Evolutionary conservation across 2,113 vertebrate genomes (phyloP).

Genomic region (Pygoscelis antarcticus): DNA sequence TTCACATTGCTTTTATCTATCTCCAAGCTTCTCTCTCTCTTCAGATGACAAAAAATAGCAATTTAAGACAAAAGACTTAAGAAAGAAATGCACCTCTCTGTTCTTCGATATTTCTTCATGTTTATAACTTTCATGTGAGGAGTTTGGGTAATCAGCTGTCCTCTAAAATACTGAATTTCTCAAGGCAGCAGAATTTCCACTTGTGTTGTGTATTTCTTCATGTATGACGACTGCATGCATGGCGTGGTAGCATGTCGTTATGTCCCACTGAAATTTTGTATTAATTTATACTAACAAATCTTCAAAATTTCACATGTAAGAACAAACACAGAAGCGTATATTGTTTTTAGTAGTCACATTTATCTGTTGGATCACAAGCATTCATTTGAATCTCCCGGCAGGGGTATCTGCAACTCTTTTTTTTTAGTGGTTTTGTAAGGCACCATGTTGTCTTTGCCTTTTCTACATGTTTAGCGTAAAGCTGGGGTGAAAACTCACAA

Average conservation of each 20-base stretch:
- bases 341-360: background rate
- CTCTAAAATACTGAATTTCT: background rate
- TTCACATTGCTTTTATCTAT: background rate
- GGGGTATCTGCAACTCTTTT: background rate
- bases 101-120: background rate
- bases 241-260: background rate
- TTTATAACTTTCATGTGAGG: background rate
- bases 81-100: background rate
- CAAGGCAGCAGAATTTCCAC: background rate
- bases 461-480: background rate
- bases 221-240: accelerated
- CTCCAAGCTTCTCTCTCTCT: background rate
- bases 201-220: background rate
- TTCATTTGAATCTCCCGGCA: background rate
- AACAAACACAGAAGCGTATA: background rate
- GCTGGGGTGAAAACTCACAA: background rate
- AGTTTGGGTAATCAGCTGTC: background rate
- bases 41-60: background rate
- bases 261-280: background rate
- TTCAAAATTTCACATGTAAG: background rate
- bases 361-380: background rate
- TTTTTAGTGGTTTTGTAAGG: background rate
- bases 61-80: background rate
- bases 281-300: background rate
- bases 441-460: background rate